Percentiles rank a stretch among this genome's conserved stretches.
Conservation (phyloP, 1,140 invertebrate genomes). For the Macrosteles quadrilineatus region DNA sequence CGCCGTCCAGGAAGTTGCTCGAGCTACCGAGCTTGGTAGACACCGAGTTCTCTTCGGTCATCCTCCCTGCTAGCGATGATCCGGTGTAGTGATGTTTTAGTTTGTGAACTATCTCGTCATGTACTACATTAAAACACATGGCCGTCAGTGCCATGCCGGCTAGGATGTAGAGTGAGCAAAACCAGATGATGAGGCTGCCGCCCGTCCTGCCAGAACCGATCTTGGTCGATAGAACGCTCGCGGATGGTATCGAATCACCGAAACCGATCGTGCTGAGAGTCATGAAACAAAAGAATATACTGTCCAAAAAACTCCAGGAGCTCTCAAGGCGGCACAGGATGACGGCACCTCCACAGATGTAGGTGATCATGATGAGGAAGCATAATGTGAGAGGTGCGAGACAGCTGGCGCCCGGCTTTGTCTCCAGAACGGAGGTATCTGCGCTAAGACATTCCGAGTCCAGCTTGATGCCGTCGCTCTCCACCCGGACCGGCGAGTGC, state of each 20-base stretch:
- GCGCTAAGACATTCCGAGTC: conserved; percentile 42
- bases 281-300: conserved; percentile 95
- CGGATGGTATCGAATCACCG: conserved; percentile 80
- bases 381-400: conserved; percentile 75
- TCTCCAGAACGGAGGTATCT: conserved; percentile 34
- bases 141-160: conserved; percentile 95
- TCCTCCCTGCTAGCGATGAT: conserved; percentile 3
- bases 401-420: conserved; percentile 63
- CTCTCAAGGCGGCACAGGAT: conserved; percentile 81
- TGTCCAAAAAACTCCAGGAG: conserved; percentile 72
- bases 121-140: conserved; percentile 97
- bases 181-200: conserved; percentile 72
- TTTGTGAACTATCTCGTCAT: conserved; percentile 86
- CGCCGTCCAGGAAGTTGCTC: conserved; percentile 22
- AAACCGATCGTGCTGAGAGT: conserved; percentile 91
- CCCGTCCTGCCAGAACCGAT: conserved; percentile 44
- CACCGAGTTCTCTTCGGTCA: not conserved
- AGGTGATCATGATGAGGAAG: conserved; percentile 76
- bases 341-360: conserved; percentile 85
- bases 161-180: conserved; percentile 94
- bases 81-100: conserved; percentile 60
- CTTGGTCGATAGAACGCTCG: conserved; percentile 47
- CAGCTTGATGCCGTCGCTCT: conserved; percentile 27
- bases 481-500: conserved; percentile 10
- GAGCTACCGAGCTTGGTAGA: conserved; percentile 16